These are phyloP conservation scores for Mimumesa dahlbomi DNA, from an alignment of 2,888 invertebrate species.

Conservation along the genomic window DNA sequence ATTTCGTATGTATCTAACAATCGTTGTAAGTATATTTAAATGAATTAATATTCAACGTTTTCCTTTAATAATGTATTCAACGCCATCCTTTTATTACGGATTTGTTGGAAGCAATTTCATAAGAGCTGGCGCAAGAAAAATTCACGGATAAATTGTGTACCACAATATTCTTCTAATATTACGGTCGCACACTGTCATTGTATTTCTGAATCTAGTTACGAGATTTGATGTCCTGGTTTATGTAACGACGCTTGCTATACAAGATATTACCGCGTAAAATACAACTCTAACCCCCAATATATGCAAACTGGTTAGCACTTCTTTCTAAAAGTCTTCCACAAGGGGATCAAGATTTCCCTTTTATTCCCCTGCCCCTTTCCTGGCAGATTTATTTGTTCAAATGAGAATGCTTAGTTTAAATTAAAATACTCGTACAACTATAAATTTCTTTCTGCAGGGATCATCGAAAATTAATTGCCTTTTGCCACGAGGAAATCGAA, in stretches of 20 bases:
- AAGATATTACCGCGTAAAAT: conserved; percentile 17
- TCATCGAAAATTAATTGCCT: too few species aligned
- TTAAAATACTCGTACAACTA: conserved; percentile 12
- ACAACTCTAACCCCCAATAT: conserved; percentile 29
- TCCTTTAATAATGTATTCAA: too few species aligned
- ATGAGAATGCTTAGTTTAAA: conserved; percentile 17
- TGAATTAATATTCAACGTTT: too few species aligned
- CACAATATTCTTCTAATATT: conserved; percentile 1
- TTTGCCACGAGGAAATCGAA: too few species aligned
- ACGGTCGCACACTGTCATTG: not conserved
- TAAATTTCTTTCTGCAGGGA: too few species aligned
- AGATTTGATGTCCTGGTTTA: conserved; percentile 14
- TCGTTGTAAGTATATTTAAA: too few species aligned
- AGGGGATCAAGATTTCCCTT: conserved; percentile 5
- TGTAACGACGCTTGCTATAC: conserved; percentile 6
- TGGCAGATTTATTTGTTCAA: conserved; percentile 18
- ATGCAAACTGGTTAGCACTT: conserved; percentile 37
- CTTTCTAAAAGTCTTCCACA: conserved; percentile 6
- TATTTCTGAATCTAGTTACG: not conserved
- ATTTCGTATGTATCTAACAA: too few species aligned
- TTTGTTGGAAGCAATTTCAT: too few species aligned
- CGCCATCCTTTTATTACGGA: too few species aligned
- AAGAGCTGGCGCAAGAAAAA: too few species aligned
- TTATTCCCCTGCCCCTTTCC: too few species aligned
- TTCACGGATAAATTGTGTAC: too few species aligned